Conservation (phyloP, 2,888 invertebrate species). For the Drosophila aldrichi region DNA sequence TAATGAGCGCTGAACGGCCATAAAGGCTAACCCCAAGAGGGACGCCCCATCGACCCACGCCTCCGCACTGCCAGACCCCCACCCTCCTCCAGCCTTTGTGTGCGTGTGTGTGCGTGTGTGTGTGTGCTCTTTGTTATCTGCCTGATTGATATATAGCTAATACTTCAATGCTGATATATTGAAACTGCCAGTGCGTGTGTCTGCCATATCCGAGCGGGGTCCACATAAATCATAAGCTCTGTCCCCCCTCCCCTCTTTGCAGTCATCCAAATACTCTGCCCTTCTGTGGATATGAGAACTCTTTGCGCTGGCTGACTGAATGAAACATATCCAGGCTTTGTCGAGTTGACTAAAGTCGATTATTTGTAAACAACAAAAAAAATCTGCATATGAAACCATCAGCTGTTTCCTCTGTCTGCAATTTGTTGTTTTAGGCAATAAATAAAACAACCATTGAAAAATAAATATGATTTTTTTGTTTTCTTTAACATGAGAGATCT, state of each 20-base stretch:
- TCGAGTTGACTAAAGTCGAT: background rate
- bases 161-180: constrained; percentile 39
- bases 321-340: background rate
- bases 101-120: background rate
- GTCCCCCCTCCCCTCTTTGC: background rate
- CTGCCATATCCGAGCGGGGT: constrained; percentile 12
- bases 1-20: constrained; percentile 35
- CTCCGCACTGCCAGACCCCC: background rate
- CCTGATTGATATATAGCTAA: constrained; percentile 51
- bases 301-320: background rate
- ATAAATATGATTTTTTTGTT: too few species aligned
- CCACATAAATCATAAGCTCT: constrained; percentile 41
- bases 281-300: background rate
- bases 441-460: too few species aligned
- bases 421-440: too few species aligned
- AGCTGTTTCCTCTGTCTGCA: background rate
- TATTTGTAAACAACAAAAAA: background rate
- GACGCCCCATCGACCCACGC: too few species aligned
- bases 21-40: constrained; percentile 4
- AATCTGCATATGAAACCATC: background rate
- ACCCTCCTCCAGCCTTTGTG: background rate
- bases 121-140: constrained; percentile 14
- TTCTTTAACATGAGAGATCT: too few species aligned
- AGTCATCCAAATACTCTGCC: constrained; percentile 27
- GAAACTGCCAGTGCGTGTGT: constrained; percentile 18